Evolutionary conservation across 2,888 invertebrate species (phyloP).

Genomic region (Stictocephala bisonia): DNA sequence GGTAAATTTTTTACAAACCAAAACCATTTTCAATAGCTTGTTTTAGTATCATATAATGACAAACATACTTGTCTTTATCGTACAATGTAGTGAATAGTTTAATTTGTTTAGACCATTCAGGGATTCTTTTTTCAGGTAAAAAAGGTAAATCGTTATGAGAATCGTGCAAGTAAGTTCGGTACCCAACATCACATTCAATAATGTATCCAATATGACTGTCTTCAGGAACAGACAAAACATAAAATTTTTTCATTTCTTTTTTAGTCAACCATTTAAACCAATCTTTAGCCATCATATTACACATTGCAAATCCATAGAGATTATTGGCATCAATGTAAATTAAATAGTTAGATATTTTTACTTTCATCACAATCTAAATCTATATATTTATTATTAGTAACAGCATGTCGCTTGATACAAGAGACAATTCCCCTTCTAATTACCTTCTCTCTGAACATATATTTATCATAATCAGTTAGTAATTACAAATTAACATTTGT

Average conservation of each 20-base stretch:
- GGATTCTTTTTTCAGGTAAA: constrained; percentile 15
- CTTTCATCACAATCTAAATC: constrained; percentile 54
- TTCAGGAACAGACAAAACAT: neutral
- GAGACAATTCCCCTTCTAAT: constrained; percentile 57
- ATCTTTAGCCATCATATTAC: constrained; percentile 58
- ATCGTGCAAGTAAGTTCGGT: constrained; percentile 42
- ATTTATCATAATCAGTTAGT: constrained; percentile 57
- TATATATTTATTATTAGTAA: constrained; percentile 60
- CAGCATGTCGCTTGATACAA: constrained; percentile 55
- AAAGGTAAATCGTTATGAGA: constrained; percentile 41
- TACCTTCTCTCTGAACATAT: constrained; percentile 56
- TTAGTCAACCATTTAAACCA: constrained; percentile 60
- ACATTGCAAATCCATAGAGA: constrained; percentile 62
- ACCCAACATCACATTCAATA: constrained; percentile 59
- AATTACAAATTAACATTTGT: constrained; percentile 61
- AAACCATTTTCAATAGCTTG: constrained; percentile 60
- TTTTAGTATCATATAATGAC: constrained; percentile 60
- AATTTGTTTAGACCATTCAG: constrained; percentile 5
- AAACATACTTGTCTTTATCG: constrained; percentile 58
- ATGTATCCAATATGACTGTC: constrained; percentile 54
- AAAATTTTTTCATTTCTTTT: constrained; percentile 3
- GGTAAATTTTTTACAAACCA: constrained; percentile 59
- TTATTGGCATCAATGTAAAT: constrained; percentile 62
- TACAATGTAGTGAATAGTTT: constrained; percentile 57
- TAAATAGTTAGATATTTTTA: constrained; percentile 56